A percentile compares a stretch with the other conserved stretches of the same genome.
phyloP scores from a whole-genome alignment of 2,888 invertebrate genomes.

The Monopis laevigella region DNA sequence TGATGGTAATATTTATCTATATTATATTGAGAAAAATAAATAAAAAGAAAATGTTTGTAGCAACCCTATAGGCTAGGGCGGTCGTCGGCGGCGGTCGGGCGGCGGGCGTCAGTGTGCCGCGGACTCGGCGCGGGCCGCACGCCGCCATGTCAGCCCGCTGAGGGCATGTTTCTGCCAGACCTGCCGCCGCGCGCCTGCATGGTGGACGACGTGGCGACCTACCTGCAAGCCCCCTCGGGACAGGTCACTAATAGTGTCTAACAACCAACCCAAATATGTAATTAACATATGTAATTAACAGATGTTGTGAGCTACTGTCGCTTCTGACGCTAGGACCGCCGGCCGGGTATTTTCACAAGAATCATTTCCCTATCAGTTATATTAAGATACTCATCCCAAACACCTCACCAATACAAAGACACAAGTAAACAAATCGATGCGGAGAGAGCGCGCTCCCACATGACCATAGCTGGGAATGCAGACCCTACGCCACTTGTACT shows the following conservation, averaged over 20 bases:
- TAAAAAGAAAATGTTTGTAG: neutral
- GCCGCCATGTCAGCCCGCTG: conserved; percentile 56
- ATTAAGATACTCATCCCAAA: no score
- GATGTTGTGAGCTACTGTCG: conserved; percentile 66
- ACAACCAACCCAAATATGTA: conserved; percentile 67
- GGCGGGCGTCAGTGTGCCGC: conserved; percentile 51
- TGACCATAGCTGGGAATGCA: no score
- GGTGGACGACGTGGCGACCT: conserved; percentile 96
- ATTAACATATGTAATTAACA: conserved; percentile 69
- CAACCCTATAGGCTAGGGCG: conserved; percentile 11
- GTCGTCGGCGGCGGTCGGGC: conserved; percentile 9
- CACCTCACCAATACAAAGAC: no score
- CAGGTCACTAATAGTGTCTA: conserved; percentile 77
- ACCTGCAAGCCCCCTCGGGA: conserved; percentile 94
- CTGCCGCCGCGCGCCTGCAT: conserved; percentile 91
- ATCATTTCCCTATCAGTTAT: no score
- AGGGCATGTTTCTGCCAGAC: conserved; percentile 90
- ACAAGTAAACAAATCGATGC: no score
- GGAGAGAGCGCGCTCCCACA: no score
- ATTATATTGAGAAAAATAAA: no score
- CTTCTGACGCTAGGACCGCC: conserved; percentile 46
- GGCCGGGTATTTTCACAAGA: conserved; percentile 66
- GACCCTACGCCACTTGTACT: no score
- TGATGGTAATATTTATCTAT: no score
- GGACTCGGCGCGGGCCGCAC: conserved; percentile 61